Evolutionary conservation across 2,113 vertebrate genomes (phyloP), one percentile per base, ranked within the genome.

Genomic region (Speoplatyrhinus poulsoni): DNA sequence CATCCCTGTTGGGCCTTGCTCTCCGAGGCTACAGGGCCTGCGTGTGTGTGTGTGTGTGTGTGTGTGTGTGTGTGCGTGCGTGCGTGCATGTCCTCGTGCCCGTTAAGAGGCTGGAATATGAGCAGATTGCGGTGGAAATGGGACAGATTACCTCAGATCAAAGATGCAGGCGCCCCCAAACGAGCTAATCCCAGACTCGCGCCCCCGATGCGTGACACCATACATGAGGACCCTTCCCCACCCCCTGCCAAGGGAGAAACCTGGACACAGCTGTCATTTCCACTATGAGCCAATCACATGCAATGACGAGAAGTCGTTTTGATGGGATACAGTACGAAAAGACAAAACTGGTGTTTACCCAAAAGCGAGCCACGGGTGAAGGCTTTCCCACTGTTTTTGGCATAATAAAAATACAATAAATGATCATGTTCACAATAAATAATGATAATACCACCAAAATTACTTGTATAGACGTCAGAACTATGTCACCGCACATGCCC

Each of bases 1-100:
- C 93, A 90, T 94, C 92, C 95, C 93, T 94, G 94, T 95, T 93
- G 91, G 87, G 89, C 90, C 88, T 77, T 72, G 77, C 80, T 93
- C 93, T 93, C 93, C 77, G 16, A 90, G 92, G 92, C 92, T 93
- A 93, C 86, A 62, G 46, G 82, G 77, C 70, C 79, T 63, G 9
- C 77, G 79, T 70, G 80, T 85, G 75, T 67, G 69, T 67, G 26
- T 81, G 60, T 54, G 55, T 68, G 61, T 74, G 49, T 41, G 63
- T 36, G 50, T 36, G 32, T 53, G 9, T 54, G 32, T 41, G 63
- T 54, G 50, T 17, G 33, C 46, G 52, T 10, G 32, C 11, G 63
- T 56, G 15, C 17, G 15, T 19, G 19, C 19, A 19, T 19, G 19
- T 19, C 19, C 19, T 19, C 2, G 19, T 19, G 19, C 19, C 19